Base-by-base conservation (phyloP, 1,140 invertebrate genomes). In the Ruditapes philippinarum region DNA sequence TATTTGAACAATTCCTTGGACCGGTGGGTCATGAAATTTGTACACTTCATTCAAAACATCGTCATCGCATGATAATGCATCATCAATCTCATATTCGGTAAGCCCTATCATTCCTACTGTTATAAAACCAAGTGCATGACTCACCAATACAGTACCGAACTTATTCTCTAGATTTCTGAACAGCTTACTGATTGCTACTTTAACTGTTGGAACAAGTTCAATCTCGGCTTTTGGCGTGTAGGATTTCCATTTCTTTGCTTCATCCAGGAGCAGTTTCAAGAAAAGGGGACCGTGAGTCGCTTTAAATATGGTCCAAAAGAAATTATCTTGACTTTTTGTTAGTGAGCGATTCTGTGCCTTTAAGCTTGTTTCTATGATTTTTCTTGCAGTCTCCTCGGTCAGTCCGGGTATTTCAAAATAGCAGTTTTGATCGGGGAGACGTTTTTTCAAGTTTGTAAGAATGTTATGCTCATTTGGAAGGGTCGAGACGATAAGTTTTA, bases 111-210 rank as follows among this genome's bases (percentile, higher is more conserved):
- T 83, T 31, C 91, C 94, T 68, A 93, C 80, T 36, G 93, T 95
- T 31, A 95, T 91, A 51, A 99, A 94, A 98, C 98, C 92, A 98
- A 98, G 1, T 97, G 98, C 96, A 98, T 98, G 80, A 28, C 90
- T 76, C 0, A 95, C 91, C 7, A 95, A 84, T 22, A 86, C 28
- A 22, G 74, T 42, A 0, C 95, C 95, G 92, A 95, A 95, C 82
- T 93, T 94, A 1, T 87, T 89, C 68, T 95, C 95, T 40, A 95
- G 87, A 22, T 91, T 88, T 19, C 94, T 89, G 91, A 95, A 95
- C 31, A 95, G 84, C 22, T 89, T 68, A 38, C 86, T 91, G 31
- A 95, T 95, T 19, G 94, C 93, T 60, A 60, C 87, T 42, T 88
- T 70, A 3, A 95, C 91, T 25, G 91, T 88, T 17, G 70, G 51